Base-by-base conservation (phyloP, 2,797 vertebrate species). In the Lagothrix lagotricha region DNA sequence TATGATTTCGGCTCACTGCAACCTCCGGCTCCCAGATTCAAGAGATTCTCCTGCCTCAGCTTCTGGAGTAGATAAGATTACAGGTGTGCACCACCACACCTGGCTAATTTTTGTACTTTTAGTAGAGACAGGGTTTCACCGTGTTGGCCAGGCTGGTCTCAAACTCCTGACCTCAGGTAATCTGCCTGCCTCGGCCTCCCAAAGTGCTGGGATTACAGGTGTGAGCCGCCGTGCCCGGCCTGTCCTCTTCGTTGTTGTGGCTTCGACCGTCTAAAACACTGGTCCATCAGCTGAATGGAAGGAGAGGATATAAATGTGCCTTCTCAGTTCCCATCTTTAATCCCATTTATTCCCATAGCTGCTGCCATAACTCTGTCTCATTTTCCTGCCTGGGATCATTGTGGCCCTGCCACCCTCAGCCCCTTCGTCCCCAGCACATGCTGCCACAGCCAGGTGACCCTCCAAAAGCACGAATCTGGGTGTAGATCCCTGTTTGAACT, bases 51-150 rank as follows among this genome's bases (percentile, higher is more conserved):
- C n/a, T 36, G n/a, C 10, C 67, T 70, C 67, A 70, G 67, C 8
- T n/a, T 70, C 19, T n/a, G 17, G 33, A 70, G n/a, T 36, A 70
- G n/a, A 19, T 36, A 17, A n/a, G 19, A 70, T 70, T 36, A 36
- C n/a, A 70, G n/a, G n/a, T 0, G 2, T 2, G 7, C 64, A 36
- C 33, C n/a, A 70, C n/a, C 64, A 36, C 7, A 7, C n/a, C n/a
- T 8, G 4, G n/a, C 67, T 36, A 10, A 70, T 70, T 70, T 20
- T 70, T 70, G 7, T n/a, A 10, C n/a, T 70, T 70, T 19, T 70
- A 9, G n/a, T 70, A 70, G 67, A 70, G 67, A 36, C 9, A 4
- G n/a, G n/a, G 19, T 70, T 36, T 70, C 9, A 7, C 61, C 30
- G 17, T 64, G 19, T 36, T 70, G n/a, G 33, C 19, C 7, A 70